phyloP scores from a whole-genome alignment of 2,888 invertebrate species.

The Blera fallax region DNA sequence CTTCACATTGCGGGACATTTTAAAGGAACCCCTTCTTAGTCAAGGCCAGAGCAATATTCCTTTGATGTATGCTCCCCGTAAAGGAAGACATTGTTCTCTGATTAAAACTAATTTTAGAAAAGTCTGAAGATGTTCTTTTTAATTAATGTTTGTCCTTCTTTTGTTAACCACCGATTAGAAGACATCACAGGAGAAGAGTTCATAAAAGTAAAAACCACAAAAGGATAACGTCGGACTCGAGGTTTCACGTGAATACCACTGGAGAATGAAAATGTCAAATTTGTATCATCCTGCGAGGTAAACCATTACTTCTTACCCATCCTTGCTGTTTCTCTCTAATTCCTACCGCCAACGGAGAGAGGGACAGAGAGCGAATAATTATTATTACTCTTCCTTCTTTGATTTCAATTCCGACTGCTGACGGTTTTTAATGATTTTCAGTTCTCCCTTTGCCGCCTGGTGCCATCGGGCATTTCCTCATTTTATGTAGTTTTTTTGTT shows the following conservation, averaged over 20 bases:
- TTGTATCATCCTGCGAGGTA: constrained; percentile 15
- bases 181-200: constrained; percentile 24
- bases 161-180: constrained; percentile 37
- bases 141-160: constrained; percentile 39
- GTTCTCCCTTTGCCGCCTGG: not conserved
- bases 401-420: constrained; percentile 1
- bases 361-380: constrained; percentile 20
- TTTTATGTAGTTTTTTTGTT: not conserved
- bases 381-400: constrained; percentile 47
- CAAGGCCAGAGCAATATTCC: not conserved
- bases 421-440: constrained; percentile 50
- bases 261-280: constrained; percentile 38
- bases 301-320: not conserved
- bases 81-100: constrained; percentile 12
- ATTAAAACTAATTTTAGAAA: constrained; percentile 44
- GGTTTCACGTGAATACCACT: constrained; percentile 6
- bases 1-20: not conserved
- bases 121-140: constrained; percentile 48
- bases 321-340: constrained; percentile 2
- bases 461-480: not conserved
- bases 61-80: not conserved
- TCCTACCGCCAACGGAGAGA: not conserved
- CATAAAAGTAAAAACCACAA: constrained; percentile 35
- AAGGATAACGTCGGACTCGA: constrained; percentile 33
- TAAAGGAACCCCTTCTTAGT: not conserved